These are phyloP conservation scores for Euzetes globulus DNA, from an alignment of 2,888 invertebrate species.

Conservation along the genomic window DNA sequence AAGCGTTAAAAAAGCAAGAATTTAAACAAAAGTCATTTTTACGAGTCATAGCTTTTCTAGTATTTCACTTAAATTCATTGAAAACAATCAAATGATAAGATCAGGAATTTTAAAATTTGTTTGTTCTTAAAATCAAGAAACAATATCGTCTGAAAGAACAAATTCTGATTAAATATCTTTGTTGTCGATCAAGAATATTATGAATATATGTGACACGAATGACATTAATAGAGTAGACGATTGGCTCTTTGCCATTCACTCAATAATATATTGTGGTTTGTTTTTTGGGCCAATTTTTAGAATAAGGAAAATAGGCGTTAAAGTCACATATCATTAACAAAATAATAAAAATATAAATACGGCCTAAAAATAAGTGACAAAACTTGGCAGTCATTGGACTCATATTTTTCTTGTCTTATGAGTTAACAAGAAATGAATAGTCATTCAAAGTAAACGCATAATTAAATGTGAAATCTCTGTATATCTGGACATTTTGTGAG, in stretches of 20 bases:
- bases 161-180: neutral
- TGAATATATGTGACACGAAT: neutral
- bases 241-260: neutral
- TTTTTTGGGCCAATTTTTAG: neutral
- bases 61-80: no score
- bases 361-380: slow-evolving; percentile 30
- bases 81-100: neutral
- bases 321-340: slow-evolving; percentile 11
- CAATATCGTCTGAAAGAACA: neutral
- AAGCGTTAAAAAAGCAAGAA: no score
- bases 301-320: slow-evolving; percentile 14
- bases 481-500: no score
- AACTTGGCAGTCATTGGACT: slow-evolving; percentile 39
- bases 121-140: neutral
- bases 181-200: neutral
- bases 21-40: no score
- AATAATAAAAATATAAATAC: neutral
- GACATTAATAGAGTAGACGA: neutral
- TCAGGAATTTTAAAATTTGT: neutral
- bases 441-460: no score
- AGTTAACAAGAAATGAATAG: neutral
- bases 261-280: neutral
- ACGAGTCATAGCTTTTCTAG: no score
- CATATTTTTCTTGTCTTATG: slow-evolving; percentile 27
- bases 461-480: no score